A percentile compares a stretch with the other conserved stretches of the same genome.
Conservation (phyloP, 2,113 vertebrate species). For the Gorsachius goisagi region DNA sequence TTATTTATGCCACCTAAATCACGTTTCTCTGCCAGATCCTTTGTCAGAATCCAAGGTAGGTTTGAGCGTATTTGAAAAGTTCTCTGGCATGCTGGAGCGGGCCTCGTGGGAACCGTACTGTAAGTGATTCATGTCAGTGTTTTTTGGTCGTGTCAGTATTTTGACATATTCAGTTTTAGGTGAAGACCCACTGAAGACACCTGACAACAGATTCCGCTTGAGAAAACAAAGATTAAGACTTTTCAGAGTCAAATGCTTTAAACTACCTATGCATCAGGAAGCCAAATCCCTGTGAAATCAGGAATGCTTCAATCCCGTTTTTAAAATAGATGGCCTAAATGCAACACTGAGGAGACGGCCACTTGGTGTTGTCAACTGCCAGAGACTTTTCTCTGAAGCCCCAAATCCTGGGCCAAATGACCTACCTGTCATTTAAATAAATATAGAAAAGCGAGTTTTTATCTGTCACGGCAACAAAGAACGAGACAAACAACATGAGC, state of each 20-base stretch:
- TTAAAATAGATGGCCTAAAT: not conserved
- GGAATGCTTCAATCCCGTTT: not conserved
- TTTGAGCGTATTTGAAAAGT: not conserved
- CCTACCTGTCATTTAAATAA: not conserved
- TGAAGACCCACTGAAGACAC: not conserved
- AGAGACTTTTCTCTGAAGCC: not conserved
- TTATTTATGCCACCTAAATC: not conserved
- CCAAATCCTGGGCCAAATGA: not conserved
- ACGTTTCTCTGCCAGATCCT: not conserved
- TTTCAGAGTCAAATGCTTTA: not conserved
- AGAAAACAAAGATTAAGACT: not conserved
- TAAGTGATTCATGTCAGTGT: not conserved
- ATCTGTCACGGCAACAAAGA: not conserved
- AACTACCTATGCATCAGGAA: not conserved
- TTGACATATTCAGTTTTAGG: accelerated
- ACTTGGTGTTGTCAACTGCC: not conserved
- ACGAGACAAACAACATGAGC: not conserved
- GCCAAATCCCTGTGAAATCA: not conserved
- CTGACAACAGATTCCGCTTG: not conserved
- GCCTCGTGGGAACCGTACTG: not conserved
- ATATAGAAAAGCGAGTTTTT: not conserved
- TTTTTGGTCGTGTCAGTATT: not conserved
- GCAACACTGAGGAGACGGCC: not conserved
- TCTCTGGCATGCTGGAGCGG: not conserved
- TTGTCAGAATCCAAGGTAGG: not conserved